phyloP scores from a whole-genome alignment of 2,888 invertebrate species.

The Aricia artaxerxes region DNA sequence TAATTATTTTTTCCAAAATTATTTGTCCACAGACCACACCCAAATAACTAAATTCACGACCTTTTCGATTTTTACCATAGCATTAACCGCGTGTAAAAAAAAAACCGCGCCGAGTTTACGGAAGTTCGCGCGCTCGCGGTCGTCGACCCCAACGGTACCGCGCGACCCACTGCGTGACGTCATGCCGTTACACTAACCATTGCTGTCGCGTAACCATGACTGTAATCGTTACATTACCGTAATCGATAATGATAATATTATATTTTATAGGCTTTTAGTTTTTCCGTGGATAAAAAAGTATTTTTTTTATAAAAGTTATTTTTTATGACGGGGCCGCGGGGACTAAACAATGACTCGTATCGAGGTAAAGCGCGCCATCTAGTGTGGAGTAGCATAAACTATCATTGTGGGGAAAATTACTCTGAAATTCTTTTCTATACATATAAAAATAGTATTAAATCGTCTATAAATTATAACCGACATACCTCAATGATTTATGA shows the following conservation, averaged over 20 bases:
- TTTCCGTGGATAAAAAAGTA: slow-evolving; percentile 11
- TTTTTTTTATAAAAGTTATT: background rate
- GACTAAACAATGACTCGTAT: background rate
- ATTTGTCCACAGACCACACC: no score
- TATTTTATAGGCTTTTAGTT: background rate
- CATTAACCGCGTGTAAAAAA: slow-evolving; percentile 8
- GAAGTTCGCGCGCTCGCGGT: slow-evolving; percentile 63
- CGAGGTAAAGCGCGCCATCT: slow-evolving; percentile 41
- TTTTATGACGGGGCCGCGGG: no score
- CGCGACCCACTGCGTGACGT: slow-evolving; percentile 67
- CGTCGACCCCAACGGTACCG: slow-evolving; percentile 76
- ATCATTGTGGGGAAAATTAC: background rate
- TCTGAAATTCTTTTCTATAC: no score
- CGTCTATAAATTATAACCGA: no score
- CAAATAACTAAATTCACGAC: no score
- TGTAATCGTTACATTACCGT: slow-evolving; percentile 10
- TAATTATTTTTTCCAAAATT: no score
- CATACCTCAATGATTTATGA: no score
- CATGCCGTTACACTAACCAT: slow-evolving; percentile 54
- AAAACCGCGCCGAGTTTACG: slow-evolving; percentile 31
- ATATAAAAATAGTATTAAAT: no score
- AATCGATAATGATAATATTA: background rate
- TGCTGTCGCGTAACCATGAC: slow-evolving; percentile 17
- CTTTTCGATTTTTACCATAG: background rate
- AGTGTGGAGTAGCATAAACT: slow-evolving; percentile 29